Evolutionary conservation across 2,113 vertebrate genomes (phyloP).

Genomic region (Oncorhynchus mykiss): DNA sequence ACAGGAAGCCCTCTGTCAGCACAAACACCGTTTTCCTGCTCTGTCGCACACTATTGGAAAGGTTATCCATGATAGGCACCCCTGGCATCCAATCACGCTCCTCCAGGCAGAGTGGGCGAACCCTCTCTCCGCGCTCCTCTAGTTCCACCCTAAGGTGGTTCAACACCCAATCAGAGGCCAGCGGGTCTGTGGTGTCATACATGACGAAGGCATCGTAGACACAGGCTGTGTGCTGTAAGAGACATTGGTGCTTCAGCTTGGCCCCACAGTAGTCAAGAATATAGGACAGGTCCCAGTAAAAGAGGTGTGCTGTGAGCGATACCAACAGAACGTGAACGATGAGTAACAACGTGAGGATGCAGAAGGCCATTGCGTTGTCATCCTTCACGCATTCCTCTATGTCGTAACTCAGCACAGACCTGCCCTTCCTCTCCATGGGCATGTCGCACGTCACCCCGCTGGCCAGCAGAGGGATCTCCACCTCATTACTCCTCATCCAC

Average conservation of each 20-base stretch:
- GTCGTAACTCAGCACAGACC: conserved; percentile 49
- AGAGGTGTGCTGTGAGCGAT: conserved; percentile 51
- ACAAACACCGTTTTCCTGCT: conserved; percentile 67
- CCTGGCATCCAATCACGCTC: conserved; percentile 58
- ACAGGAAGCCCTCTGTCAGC: conserved; percentile 50
- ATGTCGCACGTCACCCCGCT: conserved; percentile 50
- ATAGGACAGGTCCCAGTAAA: conserved; percentile 63
- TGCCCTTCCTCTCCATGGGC: conserved; percentile 45
- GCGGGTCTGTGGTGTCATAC: conserved; percentile 58
- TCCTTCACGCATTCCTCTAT: conserved; percentile 50
- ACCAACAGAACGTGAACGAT: conserved; percentile 36
- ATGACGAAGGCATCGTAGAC: conserved; percentile 56
- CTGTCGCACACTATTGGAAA: conserved; percentile 60
- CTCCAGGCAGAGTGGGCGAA: conserved; percentile 43
- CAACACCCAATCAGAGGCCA: conserved; percentile 55
- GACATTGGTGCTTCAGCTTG: conserved; percentile 37
- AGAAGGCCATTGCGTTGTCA: conserved; percentile 35
- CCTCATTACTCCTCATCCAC: conserved; percentile 55
- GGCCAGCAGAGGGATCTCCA: conserved; percentile 52
- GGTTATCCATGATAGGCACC: conserved; percentile 61
- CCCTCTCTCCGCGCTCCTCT: conserved; percentile 54
- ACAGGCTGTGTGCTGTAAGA: conserved; percentile 26
- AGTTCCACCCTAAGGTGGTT: conserved; percentile 55
- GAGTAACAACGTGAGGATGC: conserved; percentile 48
- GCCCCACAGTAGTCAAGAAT: conserved; percentile 48